Evolutionary conservation across 1,140 invertebrate species (phyloP), one percentile per base, ranked within the genome.

Genomic region (Pygmarrhopalites habei): DNA sequence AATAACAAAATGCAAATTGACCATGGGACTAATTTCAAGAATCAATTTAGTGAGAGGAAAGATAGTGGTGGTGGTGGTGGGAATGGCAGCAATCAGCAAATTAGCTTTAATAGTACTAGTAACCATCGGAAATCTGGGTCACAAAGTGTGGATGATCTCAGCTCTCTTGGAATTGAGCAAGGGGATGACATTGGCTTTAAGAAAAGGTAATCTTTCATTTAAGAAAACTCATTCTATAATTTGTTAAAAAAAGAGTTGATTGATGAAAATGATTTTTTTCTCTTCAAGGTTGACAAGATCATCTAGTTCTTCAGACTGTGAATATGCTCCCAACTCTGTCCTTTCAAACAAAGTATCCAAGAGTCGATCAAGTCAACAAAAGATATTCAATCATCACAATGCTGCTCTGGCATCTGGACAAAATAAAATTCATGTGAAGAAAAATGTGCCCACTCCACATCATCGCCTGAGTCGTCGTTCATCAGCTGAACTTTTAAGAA

Each of bases 401-500:
- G 49, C 25, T 26, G 25, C 28, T 10, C 25, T 63, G 21, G 44
- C 41, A 21, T 28, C 55, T n/a, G 55, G 53, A n/a, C 59, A 58
- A 19, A 29, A 30, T 32, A 49, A 32, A 44, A 39, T 10, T 39
- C 19, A 29, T 12, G 43, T 21, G 56, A 63, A 60, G 32, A 56
- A 58, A 28, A 56, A 26, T 52, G 51, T 39, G 2, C 10, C 52
- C 23, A 47, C 55, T 25, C 55, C 53, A 46, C 60, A 67, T 53
- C 57, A 64, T 44, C 60, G 65, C 28, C 29, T 67, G 26, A 64
- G 72, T 75, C 23, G 77, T 71, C 15, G 79, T 74, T 67, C 77
- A 73, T 76, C 70, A 67, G 75, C 69, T n/a, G 70, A 61, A 55
- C 67, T 67, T 23, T 46, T 67, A 7, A 57, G 68, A 10, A 66